Base-by-base conservation (phyloP, 2,888 invertebrate species). In the Keiferia lycopersicella region DNA sequence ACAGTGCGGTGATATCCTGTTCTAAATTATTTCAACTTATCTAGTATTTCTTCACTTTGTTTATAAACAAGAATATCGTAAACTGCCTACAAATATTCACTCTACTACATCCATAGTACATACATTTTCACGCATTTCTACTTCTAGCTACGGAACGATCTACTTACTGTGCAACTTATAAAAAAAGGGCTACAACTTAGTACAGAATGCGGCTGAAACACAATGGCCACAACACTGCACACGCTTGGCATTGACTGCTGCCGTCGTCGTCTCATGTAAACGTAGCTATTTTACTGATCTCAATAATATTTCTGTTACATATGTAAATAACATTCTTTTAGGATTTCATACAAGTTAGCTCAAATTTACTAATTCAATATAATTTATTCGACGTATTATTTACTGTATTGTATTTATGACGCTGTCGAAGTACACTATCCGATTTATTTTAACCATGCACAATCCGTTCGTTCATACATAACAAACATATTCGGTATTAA, bases 181-280 rank as follows among this genome's bases (percentile, higher is more conserved):
- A 4, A 20, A 14, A n/a, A 2, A n/a, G n/a, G 34, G 56, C 16
- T 34, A n/a, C 56, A 56, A 56, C 16, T 56, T 56, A n/a, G 34
- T 34, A 56, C 34, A 56, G 56, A 56, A 56, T 56, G 56, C 56
- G 26, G 56, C 56, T 30, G 18, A 50, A 45, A 38, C 62, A 63
- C 66, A 63, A 64, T 30, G 4, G 16, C 18, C 58, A 39, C 67
- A 62, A 51, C 65, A 65, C 63, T 62, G 66, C 68, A 69, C 66
- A 63, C 41, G 64, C 65, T 66, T 68, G 66, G 65, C 66, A 65
- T 70, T 68, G 69, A 67, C 68, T 69, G 67, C 63, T 65, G 65
- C 67, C 62, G 45, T 61, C 53, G n/a, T 56, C 30, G 57, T 62
- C n/a, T 39, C 11, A 41, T 59, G 39, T 59, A 57, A 8, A 56